Base-by-base conservation (phyloP, 37 sponge, comb jelly and placozoan species). In the Bolinopsis microptera region DNA sequence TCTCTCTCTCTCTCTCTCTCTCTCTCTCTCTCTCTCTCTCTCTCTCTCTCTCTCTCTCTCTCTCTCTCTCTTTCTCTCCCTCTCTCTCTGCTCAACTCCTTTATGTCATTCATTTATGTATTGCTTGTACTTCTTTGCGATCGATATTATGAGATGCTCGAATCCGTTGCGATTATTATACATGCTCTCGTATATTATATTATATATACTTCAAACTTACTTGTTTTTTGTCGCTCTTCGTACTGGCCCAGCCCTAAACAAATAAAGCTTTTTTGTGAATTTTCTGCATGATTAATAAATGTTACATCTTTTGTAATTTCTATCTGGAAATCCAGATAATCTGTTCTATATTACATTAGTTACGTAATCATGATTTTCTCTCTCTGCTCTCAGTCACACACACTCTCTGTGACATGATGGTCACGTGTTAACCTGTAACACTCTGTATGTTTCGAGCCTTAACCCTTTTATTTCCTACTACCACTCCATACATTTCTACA, bases 21-120 rank as follows among this genome's bases (percentile, higher is more conserved):
- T 67, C 68, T 21, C 68, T 67, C 68, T 67, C 68, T 67, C 68
- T 67, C 68, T 67, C 68, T 67, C 68, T 67, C 68, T 67, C 68
- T 67, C 68, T 67, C 68, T 67, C 68, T 67, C 68, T 67, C 68
- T 67, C 68, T 67, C 68, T 67, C 68, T 67, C 68, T 67, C 68
- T 67, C 68, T 67, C 68, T 72, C 75, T 72, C 75, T 72, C 75
- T 72, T 2, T 5, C 75, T 72, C 13, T 72, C 27, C 75, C 75
- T 8, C 18, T 28, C 3, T 72, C 32, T 5, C 32, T 28, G 61
- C 61, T 13, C 61, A 18, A 13, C 61, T 48, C 61, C 61, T 48
- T 48, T 48, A 48, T 48, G 61, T 48, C 61, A 48, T 48, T 13
- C 61, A 48, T 48, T 48, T 48, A 48, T 48, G 61, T 48, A 48